A percentile compares a stretch with the other conserved stretches of the same genome.
These are phyloP conservation scores for Orchesella cincta DNA, from an alignment of 1,140 invertebrate species.

Conservation along the genomic window DNA sequence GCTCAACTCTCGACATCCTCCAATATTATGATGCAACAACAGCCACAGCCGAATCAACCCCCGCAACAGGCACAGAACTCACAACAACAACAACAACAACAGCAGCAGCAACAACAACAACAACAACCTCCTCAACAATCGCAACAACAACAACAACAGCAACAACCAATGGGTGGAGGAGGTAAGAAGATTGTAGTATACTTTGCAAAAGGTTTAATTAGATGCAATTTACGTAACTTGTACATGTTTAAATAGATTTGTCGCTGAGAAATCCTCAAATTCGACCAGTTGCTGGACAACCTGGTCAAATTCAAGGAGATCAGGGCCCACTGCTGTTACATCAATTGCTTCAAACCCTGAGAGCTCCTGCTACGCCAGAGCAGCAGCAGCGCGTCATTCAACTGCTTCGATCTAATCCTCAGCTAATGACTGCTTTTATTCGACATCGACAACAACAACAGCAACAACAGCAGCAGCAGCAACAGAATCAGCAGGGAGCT, in stretches of 20 bases:
- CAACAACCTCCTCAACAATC: slow-evolving; percentile 56
- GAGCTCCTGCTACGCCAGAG: slow-evolving; percentile 84
- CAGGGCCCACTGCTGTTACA: slow-evolving; percentile 78
- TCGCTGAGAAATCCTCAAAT: slow-evolving; percentile 42
- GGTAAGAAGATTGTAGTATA: not conserved
- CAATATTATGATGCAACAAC: slow-evolving; percentile 70
- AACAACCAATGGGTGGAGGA: slow-evolving; percentile 53
- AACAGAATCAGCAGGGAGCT: slow-evolving; percentile 39
- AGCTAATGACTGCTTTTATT: slow-evolving; percentile 94
- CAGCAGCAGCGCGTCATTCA: slow-evolving; percentile 89
- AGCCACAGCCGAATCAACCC: slow-evolving; percentile 53
- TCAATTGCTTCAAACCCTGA: slow-evolving; percentile 84
- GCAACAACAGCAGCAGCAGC: slow-evolving; percentile 53
- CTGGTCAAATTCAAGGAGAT: slow-evolving; percentile 53
- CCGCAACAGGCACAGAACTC: slow-evolving; percentile 59
- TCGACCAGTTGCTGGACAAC: slow-evolving; percentile 39
- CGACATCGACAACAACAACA: slow-evolving; percentile 75
- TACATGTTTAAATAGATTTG: slow-evolving; percentile 33
- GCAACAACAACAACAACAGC: slow-evolving; percentile 54
- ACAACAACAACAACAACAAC: slow-evolving; percentile 53
- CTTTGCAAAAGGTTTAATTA: not conserved
- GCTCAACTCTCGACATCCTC: slow-evolving; percentile 73
- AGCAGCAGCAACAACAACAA: slow-evolving; percentile 57
- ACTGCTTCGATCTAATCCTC: slow-evolving; percentile 91
- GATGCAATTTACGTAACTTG: not conserved